phyloP scores from a whole-genome alignment of 2,113 vertebrate genomes.

The Triplophysa siluroides region DNA sequence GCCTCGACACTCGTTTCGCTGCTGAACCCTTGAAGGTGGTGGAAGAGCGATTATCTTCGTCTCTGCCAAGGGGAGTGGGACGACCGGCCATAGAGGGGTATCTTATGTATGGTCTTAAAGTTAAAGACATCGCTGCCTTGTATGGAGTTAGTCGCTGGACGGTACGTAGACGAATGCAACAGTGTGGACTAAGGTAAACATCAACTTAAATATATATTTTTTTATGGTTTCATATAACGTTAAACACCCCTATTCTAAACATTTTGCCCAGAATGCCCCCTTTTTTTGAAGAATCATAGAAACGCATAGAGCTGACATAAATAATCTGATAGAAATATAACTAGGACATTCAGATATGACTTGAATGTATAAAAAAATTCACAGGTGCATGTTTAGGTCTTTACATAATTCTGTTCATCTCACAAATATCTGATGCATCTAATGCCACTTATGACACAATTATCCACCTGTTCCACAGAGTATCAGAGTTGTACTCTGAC shows the following conservation, averaged over 20 bases:
- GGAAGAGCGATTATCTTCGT: not conserved
- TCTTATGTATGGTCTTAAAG: not conserved
- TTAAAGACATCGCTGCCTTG: not conserved
- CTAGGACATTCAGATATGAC: not conserved
- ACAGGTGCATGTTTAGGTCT: not conserved
- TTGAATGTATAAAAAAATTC: not conserved
- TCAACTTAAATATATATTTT: not conserved
- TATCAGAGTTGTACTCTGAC: not conserved
- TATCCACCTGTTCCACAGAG: not conserved
- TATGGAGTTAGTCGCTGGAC: not conserved
- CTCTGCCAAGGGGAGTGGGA: not conserved
- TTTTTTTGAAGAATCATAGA: no score
- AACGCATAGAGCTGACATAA: not conserved
- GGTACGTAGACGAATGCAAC: not conserved
- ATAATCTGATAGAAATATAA: not conserved
- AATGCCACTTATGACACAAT: not conserved
- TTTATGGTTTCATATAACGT: no score
- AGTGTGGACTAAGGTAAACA: not conserved
- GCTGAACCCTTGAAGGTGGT: not conserved
- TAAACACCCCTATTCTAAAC: no score
- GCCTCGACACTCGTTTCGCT: not conserved
- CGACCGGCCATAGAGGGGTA: not conserved
- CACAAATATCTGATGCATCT: no score
- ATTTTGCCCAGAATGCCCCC: no score
- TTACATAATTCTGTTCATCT: not conserved